Base-by-base conservation (phyloP, 2,888 invertebrate genomes). In the Anodontia alba region DNA sequence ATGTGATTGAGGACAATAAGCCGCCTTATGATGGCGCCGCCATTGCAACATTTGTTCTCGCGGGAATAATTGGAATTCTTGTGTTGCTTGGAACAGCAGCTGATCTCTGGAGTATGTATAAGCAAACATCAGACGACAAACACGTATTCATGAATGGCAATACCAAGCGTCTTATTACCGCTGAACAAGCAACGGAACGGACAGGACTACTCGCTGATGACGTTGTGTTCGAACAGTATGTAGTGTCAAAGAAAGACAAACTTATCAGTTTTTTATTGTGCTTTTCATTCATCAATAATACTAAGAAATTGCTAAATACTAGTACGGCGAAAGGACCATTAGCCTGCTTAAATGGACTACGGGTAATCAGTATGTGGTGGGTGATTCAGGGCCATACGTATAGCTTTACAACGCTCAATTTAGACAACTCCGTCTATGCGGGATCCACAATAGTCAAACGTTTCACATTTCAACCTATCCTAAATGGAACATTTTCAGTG, bases 291-390 rank as follows among this genome's bases (percentile, higher is more conserved):
- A 71, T 88, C 26, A 73, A 69, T 8, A 90, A 88, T 57, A 82
- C 81, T 5, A 75, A 49, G 29, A 90, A 88, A 62, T 70, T 90
- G 12, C 29, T 89, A 46, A 75, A 79, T 54, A 86, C 86, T 0
- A 43, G 76, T 0, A 87, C 89, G 43, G 79, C 88, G 1, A 57
- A 69, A 26, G 83, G 87, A 12, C 81, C 84, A 15, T 78, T 97
- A 85, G 95, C 96, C 51, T 96, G 97, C 91, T 96, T 97, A 80
- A 96, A 97, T 87, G 96, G 97, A 10, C 95, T 97, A 38, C 95
- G 97, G 86, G 96, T 92, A 17, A 69, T 69, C 20, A 69, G 69
- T 29, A 69, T 69, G 69, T 69, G 69, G 69, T 92, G 92, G 92
- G 90, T 92, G 31, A 91, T 92, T 20, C 88, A 91, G 38, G 91